Evolutionary conservation across 2,113 vertebrate species (phyloP).

Genomic region (Harpagus bidentatus): DNA sequence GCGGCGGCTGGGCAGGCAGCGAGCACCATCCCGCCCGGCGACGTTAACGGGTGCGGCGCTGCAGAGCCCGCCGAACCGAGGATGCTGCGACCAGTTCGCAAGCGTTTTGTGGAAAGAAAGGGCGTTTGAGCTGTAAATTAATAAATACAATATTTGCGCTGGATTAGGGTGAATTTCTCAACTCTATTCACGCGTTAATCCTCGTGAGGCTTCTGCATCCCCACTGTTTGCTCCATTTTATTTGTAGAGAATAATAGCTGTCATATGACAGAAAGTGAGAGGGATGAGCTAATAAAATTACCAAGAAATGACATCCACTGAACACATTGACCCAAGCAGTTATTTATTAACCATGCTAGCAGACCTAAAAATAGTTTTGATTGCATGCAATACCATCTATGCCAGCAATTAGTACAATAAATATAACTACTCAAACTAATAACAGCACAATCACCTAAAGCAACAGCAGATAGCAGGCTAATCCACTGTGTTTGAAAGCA

Average conservation of each 20-base stretch:
- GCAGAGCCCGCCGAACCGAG: not conserved
- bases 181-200: not conserved
- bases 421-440: not conserved
- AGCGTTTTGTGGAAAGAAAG: not conserved
- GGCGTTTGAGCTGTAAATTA: not conserved
- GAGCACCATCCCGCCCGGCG: fast-evolving
- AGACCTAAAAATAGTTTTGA: constrained; percentile 11
- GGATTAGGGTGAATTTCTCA: not conserved
- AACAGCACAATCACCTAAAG: not conserved
- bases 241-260: not conserved
- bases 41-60: fast-evolving
- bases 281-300: constrained; percentile 26
- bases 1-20: not conserved
- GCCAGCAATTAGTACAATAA: not conserved
- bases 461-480: not conserved
- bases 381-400: not conserved
- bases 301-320: not conserved
- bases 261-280: not conserved
- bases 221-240: not conserved
- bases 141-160: not conserved
- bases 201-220: not conserved
- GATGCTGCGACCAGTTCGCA: fast-evolving
- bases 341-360: not conserved
- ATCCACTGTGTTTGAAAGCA: not conserved
- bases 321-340: not conserved